phyloP scores from a whole-genome alignment of 2,113 vertebrate genomes.

The Holacanthus passer region DNA sequence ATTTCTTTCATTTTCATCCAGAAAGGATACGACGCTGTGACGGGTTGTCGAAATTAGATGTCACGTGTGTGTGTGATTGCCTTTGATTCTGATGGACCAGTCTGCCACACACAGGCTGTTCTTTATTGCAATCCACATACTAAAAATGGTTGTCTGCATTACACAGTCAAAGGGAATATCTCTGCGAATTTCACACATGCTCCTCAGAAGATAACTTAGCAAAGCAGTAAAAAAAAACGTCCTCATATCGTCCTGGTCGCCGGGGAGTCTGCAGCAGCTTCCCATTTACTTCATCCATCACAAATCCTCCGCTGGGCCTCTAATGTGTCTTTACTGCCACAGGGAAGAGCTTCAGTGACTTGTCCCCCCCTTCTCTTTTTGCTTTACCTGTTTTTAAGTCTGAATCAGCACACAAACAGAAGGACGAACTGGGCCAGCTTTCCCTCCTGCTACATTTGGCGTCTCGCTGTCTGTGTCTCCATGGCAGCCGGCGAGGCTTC shows the following conservation, averaged over 20 bases:
- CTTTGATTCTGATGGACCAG: slow-evolving; percentile 13
- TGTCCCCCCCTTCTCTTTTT: not conserved
- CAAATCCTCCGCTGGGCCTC: slow-evolving; percentile 35
- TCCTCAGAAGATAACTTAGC: slow-evolving; percentile 28
- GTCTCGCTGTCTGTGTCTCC: slow-evolving; percentile 30
- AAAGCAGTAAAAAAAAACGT: not conserved
- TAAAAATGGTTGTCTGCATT: not conserved
- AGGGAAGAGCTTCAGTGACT: slow-evolving; percentile 30
- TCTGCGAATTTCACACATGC: slow-evolving; percentile 18
- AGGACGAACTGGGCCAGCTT: slow-evolving; percentile 33
- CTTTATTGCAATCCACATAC: not conserved
- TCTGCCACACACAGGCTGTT: slow-evolving; percentile 1
- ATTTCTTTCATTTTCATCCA: slow-evolving; percentile 26
- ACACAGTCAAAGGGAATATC: not conserved
- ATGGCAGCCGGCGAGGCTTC: slow-evolving; percentile 31
- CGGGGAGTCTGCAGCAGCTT: slow-evolving; percentile 43
- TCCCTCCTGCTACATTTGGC: slow-evolving; percentile 38
- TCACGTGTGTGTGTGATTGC: slow-evolving; percentile 6
- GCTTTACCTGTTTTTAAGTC: slow-evolving; percentile 46
- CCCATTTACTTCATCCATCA: slow-evolving; percentile 45
- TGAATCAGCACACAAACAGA: slow-evolving; percentile 47
- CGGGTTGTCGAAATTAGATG: slow-evolving; percentile 18
- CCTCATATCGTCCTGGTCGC: not conserved
- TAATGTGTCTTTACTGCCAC: slow-evolving; percentile 43
- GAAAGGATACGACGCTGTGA: slow-evolving; percentile 8